These are phyloP conservation scores for Criorhina ranunculi DNA, from an alignment of 2,888 invertebrate genomes.

Conservation along the genomic window DNA sequence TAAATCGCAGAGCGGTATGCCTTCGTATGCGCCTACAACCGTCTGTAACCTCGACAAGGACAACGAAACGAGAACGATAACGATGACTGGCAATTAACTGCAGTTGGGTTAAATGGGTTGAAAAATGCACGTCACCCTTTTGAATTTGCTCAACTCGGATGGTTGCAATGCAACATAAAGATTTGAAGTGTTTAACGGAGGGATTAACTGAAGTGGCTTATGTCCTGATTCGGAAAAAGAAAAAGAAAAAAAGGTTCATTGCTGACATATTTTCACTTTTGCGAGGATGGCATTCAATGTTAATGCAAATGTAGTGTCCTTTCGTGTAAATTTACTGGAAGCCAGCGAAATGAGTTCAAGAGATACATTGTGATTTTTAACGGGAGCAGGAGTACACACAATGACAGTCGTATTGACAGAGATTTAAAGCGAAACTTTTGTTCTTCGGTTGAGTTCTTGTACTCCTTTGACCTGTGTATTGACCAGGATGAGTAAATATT, in stretches of 20 bases:
- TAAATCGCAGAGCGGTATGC: slow-evolving; percentile 36
- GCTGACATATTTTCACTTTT: slow-evolving; percentile 37
- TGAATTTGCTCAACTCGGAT: slow-evolving; percentile 25
- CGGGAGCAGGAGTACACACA: slow-evolving; percentile 3
- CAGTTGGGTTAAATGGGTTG: slow-evolving; percentile 74
- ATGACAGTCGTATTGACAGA: slow-evolving; percentile 9
- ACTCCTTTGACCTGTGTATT: slow-evolving; percentile 7
- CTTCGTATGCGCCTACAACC: not conserved
- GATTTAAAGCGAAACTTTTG: not conserved
- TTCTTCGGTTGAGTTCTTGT: not conserved
- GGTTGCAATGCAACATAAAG: slow-evolving; percentile 58
- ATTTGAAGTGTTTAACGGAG: slow-evolving; percentile 66
- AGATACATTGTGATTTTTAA: slow-evolving; percentile 21
- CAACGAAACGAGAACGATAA: not conserved
- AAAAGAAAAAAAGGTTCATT: slow-evolving; percentile 28
- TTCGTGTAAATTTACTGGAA: slow-evolving; percentile 65
- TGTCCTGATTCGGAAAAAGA: slow-evolving; percentile 20
- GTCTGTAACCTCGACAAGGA: not conserved
- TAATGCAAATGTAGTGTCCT: slow-evolving; percentile 66
- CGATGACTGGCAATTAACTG: slow-evolving; percentile 60
- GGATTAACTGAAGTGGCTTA: slow-evolving; percentile 65
- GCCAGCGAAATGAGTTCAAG: slow-evolving; percentile 27
- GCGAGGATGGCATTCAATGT: slow-evolving; percentile 33
- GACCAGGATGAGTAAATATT: slow-evolving; percentile 8
- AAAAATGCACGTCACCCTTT: slow-evolving; percentile 68